These are phyloP conservation scores for Nephrotoma guestfalica DNA, from an alignment of 2,888 invertebrate species.

Conservation along the genomic window DNA sequence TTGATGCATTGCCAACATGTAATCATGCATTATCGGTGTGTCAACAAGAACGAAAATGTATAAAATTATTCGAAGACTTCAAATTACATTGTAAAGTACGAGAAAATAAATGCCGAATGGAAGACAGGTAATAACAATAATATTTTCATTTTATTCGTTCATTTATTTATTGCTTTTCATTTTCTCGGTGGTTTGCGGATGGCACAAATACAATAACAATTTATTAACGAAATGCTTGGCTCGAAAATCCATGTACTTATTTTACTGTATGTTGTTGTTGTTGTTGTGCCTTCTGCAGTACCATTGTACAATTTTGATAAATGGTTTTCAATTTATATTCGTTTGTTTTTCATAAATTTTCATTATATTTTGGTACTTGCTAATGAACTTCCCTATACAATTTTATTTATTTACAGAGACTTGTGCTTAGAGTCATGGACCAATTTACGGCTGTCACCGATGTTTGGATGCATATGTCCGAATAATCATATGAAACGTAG, in stretches of 20 bases:
- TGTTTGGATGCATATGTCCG: constrained; percentile 88
- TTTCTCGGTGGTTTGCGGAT: not conserved
- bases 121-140: constrained; percentile 50
- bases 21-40: constrained; percentile 78
- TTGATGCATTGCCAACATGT: constrained; percentile 79
- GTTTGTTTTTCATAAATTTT: not conserved
- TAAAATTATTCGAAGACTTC: constrained; percentile 71
- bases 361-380: not conserved
- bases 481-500: constrained; percentile 77
- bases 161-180: not conserved
- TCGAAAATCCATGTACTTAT: not conserved
- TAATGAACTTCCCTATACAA: not conserved
- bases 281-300: not conserved
- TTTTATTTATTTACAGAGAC: constrained; percentile 40
- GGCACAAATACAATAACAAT: not conserved
- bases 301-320: not conserved
- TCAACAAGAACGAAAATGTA: constrained; percentile 65
- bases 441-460: constrained; percentile 69
- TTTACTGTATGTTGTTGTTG: not conserved
- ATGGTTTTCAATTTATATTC: not conserved
- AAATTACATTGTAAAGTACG: constrained; percentile 75
- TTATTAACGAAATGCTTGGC: not conserved
- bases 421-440: constrained; percentile 80
- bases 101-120: constrained; percentile 79
- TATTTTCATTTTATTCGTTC: not conserved